Percentiles rank a stretch among this genome's conserved stretches.
phyloP scores from a whole-genome alignment of 2,888 invertebrate species.

The Rhagonycha lutea region DNA sequence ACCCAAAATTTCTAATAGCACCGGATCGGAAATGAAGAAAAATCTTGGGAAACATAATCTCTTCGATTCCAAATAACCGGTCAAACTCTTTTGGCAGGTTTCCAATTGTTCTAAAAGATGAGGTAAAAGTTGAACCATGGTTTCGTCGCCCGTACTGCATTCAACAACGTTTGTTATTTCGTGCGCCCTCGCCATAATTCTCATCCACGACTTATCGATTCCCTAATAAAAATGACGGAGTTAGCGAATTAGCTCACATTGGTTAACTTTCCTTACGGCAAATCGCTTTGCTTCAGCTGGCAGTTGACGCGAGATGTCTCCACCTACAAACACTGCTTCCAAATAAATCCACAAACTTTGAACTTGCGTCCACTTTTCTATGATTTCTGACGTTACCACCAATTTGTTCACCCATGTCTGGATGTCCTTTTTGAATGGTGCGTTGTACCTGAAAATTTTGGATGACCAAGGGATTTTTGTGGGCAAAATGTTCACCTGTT shows the following conservation, averaged over 20 bases:
- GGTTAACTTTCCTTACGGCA: conserved; percentile 55
- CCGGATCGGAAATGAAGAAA: conserved; percentile 91
- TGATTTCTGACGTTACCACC: conserved; percentile 78
- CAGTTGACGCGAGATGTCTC: conserved; percentile 85
- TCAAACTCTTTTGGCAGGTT: conserved; percentile 87
- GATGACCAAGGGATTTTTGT: background rate
- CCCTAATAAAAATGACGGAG: conserved; percentile 56
- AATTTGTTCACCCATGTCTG: conserved; percentile 80
- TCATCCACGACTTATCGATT: conserved; percentile 87
- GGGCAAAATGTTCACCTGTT: conserved; percentile 65
- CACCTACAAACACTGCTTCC: conserved; percentile 90
- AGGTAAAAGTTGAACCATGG: conserved; percentile 76
- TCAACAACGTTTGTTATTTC: conserved; percentile 82
- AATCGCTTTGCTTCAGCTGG: conserved; percentile 82
- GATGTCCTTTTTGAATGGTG: conserved; percentile 84
- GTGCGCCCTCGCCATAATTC: conserved; percentile 83
- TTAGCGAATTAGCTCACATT: background rate
- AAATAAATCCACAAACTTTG: conserved; percentile 90
- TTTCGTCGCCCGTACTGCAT: conserved; percentile 84
- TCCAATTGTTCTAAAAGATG: conserved; percentile 84
- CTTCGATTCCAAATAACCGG: conserved; percentile 79
- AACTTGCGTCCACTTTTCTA: conserved; percentile 84
- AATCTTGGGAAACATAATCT: conserved; percentile 84
- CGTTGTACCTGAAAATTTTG: conserved; percentile 68
- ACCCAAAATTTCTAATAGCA: conserved; percentile 84